Base-by-base conservation (phyloP, 2,113 vertebrate species). In the Callipepla squamata region DNA sequence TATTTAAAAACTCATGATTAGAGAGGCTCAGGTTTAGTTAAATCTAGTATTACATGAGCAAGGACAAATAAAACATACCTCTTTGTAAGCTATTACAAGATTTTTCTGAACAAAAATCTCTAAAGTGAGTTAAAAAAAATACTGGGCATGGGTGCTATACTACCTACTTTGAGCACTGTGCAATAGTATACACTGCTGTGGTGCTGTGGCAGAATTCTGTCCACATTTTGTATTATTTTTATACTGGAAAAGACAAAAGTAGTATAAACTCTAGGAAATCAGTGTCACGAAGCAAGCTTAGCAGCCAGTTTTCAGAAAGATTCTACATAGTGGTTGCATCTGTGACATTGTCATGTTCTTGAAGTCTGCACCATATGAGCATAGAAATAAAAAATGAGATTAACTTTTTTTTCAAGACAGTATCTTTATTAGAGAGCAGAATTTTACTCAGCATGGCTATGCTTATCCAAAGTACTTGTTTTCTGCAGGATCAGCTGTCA, bases 161-260 rank as follows among this genome's bases (percentile, higher is more conserved):
- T 87, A 80, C 67, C 87, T 87, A 72, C 65, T 84, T 63, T 13
- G 45, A 79, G 58, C 40, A 26, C 36, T 83, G 76, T 90, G 80
- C 80, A 95, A 61, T 95, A 93, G 86, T 80, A 58, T 36, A 17
- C 18, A 74, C 44, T 78, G 8, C 61, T 86, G 9, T 88, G 92
- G 85, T 96, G 95, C 88, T 92, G 90, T 83, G 90, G 77, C 80
- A 80, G 53, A 85, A 73, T 94, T 95, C 75, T 91, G 87, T 62
- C 90, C 87, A 91, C 78, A 4, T 96, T 91, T 91, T 91, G 17
- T 95, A 92, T 48, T 79, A 6, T 25, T 74, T 74, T 94, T 92
- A 78, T 85, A 95, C 50, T 62, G 66, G 30, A 44, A 51, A 38
- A 76, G 58, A 48, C 10, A 38, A 88, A 88, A 80, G 19, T 83